These are phyloP conservation scores for Cardiocondyla obscurior DNA, from an alignment of 1,140 invertebrate species.

Conservation along the genomic window DNA sequence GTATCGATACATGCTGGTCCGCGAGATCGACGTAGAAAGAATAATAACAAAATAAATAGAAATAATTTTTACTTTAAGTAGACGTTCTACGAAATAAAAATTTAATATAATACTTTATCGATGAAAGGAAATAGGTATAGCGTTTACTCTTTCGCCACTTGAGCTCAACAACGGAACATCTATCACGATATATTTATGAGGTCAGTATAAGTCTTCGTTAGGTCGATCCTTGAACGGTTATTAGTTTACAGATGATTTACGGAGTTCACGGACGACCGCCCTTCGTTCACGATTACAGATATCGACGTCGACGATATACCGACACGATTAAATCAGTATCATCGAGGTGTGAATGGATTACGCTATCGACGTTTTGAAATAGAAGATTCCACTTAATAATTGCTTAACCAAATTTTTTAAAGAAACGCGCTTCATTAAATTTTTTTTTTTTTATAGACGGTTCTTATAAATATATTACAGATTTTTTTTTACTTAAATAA, in stretches of 20 bases:
- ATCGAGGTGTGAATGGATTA: neutral
- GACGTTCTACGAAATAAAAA: neutral
- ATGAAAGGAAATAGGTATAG: neutral
- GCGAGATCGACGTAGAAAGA: neutral
- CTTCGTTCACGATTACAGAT: slow-evolving; percentile 40
- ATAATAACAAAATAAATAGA: too few relatives aligned
- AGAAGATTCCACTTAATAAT: neutral
- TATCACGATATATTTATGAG: slow-evolving; percentile 46
- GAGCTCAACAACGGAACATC: neutral
- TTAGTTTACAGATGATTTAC: slow-evolving; percentile 64
- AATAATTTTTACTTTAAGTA: too few relatives aligned
- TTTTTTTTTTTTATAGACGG: too few relatives aligned
- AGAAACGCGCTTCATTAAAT: neutral
- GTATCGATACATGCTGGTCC: neutral
- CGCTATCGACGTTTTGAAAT: neutral
- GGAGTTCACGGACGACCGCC: slow-evolving; percentile 39
- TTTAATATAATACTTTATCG: neutral
- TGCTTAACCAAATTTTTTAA: slow-evolving; percentile 1
- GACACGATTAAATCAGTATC: slow-evolving; percentile 2
- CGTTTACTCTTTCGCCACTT: neutral
- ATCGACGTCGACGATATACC: slow-evolving; percentile 17
- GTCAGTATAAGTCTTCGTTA: slow-evolving; percentile 8
- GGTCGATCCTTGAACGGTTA: slow-evolving; percentile 4
- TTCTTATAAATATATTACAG: too few relatives aligned
- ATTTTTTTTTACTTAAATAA: too few relatives aligned